These are phyloP conservation scores for Xyrauchen texanus DNA, from an alignment of 2,113 vertebrate species.

Conservation along the genomic window DNA sequence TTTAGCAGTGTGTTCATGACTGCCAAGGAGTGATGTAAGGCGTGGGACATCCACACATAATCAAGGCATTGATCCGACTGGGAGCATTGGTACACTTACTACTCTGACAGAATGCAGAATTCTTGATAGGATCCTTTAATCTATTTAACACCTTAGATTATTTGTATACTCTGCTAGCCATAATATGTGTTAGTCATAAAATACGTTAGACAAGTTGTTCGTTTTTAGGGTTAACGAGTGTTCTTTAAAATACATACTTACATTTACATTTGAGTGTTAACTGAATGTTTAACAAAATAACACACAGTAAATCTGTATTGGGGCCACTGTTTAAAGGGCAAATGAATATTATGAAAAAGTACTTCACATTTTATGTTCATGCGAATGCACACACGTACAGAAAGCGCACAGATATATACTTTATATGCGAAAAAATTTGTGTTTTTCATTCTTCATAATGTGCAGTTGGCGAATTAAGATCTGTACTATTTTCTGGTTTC, in stretches of 20 bases:
- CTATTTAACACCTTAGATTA: too few relatives aligned
- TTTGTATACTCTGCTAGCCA: too few relatives aligned
- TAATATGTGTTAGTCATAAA: background rate
- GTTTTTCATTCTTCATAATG: too few relatives aligned
- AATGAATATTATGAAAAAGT: background rate
- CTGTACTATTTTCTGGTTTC: too few relatives aligned
- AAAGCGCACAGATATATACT: too few relatives aligned
- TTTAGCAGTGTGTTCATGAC: slow-evolving; percentile 33
- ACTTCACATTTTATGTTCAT: too few relatives aligned
- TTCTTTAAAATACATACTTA: background rate
- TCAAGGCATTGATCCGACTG: slow-evolving; percentile 71
- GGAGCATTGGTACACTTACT: slow-evolving; percentile 27
- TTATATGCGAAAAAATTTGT: too few relatives aligned
- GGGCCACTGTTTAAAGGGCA: background rate
- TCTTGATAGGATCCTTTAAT: too few relatives aligned
- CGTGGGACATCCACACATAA: slow-evolving; percentile 73
- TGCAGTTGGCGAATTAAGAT: too few relatives aligned
- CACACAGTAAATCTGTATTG: background rate
- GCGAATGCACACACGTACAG: too few relatives aligned
- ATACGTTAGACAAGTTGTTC: background rate
- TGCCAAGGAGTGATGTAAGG: slow-evolving; percentile 66
- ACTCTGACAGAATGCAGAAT: background rate
- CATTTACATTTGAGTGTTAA: slow-evolving; percentile 1
- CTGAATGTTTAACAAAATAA: background rate
- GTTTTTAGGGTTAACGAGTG: background rate